Evolutionary conservation across 2,113 vertebrate species (phyloP).

Genomic region (Pluvianellus socialis): DNA sequence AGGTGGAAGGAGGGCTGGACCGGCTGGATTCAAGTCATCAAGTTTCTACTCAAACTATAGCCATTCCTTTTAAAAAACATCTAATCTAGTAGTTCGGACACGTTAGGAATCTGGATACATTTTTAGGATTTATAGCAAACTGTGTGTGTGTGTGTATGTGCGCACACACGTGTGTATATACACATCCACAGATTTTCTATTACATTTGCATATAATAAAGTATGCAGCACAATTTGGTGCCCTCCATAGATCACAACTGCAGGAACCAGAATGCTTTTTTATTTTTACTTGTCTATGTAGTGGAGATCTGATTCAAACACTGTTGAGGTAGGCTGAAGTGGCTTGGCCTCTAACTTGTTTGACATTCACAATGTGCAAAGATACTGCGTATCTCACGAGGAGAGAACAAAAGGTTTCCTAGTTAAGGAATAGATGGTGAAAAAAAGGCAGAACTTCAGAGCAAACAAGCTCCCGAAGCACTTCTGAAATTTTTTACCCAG

Average conservation of each 20-base stretch:
- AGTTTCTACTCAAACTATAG: not conserved
- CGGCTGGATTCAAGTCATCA: not conserved
- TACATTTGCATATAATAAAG: not conserved
- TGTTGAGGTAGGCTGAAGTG: not conserved
- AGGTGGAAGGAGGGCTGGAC: not conserved
- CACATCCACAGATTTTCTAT: too few species aligned
- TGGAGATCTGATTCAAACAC: not conserved
- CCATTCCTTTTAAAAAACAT: not conserved
- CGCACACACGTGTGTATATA: too few species aligned
- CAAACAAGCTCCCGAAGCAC: not conserved
- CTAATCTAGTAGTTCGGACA: not conserved
- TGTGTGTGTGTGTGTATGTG: too few species aligned
- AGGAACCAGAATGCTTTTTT: not conserved
- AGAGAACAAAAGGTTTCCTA: not conserved
- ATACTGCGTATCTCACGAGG: not conserved
- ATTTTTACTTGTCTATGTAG: not conserved
- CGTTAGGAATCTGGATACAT: rapidly evolving
- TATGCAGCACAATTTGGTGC: not conserved
- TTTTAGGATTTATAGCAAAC: not conserved
- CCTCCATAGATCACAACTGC: not conserved
- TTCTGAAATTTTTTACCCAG: not conserved
- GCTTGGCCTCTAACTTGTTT: not conserved
- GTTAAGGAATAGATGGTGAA: not conserved
- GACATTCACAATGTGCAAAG: not conserved
- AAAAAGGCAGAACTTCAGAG: not conserved